Evolutionary conservation across 2,113 vertebrate genomes (phyloP).

Genomic region (Sturnira hondurensis): DNA sequence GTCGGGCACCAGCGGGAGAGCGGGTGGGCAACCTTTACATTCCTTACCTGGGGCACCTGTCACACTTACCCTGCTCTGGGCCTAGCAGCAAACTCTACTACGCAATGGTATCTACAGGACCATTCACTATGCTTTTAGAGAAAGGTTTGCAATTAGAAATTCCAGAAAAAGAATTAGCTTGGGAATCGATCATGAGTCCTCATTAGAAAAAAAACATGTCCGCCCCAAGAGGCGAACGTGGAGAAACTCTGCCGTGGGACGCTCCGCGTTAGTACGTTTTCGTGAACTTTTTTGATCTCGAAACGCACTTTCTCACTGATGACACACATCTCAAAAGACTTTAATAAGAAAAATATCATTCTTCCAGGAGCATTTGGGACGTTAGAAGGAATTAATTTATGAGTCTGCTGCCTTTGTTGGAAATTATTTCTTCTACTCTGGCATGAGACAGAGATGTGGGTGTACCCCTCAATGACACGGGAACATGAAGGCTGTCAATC

Average conservation of each 20-base stretch:
- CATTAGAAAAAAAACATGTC: neutral
- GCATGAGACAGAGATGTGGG: neutral
- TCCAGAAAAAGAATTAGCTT: neutral
- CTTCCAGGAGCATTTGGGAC: slow-evolving; percentile 66
- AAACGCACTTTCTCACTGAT: slow-evolving; percentile 34
- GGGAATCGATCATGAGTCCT: neutral
- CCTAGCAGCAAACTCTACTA: neutral
- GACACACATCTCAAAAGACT: slow-evolving; percentile 47
- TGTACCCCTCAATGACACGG: neutral
- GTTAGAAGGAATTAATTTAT: slow-evolving; percentile 67
- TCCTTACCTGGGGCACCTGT: neutral
- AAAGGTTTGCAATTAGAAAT: neutral
- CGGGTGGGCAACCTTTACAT: neutral
- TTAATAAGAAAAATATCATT: slow-evolving; percentile 58
- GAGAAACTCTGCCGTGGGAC: neutral
- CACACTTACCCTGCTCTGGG: neutral
- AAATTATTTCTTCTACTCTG: slow-evolving; percentile 1
- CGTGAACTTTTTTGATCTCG: slow-evolving; percentile 48
- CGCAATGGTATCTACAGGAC: neutral
- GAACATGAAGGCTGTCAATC: neutral
- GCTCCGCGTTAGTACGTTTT: neutral
- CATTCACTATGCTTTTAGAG: neutral
- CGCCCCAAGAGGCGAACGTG: neutral
- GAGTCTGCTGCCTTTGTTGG: slow-evolving; percentile 21
- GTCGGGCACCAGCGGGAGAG: neutral